phyloP scores from a whole-genome alignment of 2,113 vertebrate species.

The Silurus meridionalis region DNA sequence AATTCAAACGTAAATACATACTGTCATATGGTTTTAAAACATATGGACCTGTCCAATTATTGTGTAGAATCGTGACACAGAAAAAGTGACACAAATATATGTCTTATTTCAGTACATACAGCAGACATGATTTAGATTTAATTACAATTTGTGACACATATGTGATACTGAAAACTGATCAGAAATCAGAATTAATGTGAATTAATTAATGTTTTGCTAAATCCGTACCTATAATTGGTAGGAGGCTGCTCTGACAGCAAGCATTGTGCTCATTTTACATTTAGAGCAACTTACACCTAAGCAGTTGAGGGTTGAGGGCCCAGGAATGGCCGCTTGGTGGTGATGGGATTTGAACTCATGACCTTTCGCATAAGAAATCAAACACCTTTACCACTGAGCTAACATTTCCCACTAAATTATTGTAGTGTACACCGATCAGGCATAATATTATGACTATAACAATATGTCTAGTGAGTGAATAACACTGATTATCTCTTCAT shows the following conservation, averaged over 20 bases:
- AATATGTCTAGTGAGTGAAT: too few relatives aligned
- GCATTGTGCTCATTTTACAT: neutral
- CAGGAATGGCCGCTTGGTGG: too few relatives aligned
- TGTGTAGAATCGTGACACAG: neutral
- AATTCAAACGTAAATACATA: neutral
- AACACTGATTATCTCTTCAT: too few relatives aligned
- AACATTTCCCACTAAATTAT: too few relatives aligned
- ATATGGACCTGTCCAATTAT: neutral
- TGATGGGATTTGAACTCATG: too few relatives aligned
- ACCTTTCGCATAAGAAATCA: too few relatives aligned
- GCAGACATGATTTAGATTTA: neutral
- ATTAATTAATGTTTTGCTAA: neutral
- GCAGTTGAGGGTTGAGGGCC: too few relatives aligned
- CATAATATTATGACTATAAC: too few relatives aligned
- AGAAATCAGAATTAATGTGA: neutral
- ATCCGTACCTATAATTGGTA: neutral
- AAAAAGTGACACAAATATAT: neutral
- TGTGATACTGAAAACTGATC: neutral
- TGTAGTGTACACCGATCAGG: too few relatives aligned
- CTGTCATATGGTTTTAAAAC: neutral
- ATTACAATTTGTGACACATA: neutral
- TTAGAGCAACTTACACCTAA: neutral
- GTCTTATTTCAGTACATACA: neutral
- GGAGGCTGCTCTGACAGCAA: neutral
- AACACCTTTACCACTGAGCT: too few relatives aligned